These are phyloP conservation scores for Albula glossodonta DNA, from an alignment of 2,113 vertebrate species.

Conservation along the genomic window DNA sequence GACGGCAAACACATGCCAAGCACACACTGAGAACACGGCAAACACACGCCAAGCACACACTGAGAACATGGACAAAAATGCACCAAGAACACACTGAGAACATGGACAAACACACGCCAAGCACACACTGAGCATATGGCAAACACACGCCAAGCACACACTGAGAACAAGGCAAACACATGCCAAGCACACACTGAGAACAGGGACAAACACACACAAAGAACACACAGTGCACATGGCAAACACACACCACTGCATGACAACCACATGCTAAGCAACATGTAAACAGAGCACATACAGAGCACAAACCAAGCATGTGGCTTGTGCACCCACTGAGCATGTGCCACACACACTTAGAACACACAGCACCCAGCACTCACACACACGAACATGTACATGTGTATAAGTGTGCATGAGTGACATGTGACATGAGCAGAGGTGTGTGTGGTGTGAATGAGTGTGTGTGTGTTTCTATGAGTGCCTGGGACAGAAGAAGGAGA, in stretches of 20 bases:
- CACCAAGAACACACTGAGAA: background rate
- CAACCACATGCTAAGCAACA: background rate
- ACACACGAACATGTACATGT: background rate
- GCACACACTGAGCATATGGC: background rate
- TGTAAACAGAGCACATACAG: background rate
- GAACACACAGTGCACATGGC: background rate
- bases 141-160: background rate
- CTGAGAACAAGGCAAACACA: background rate
- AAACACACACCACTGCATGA: background rate
- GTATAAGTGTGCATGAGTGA: conserved; percentile 20
- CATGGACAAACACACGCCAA: background rate
- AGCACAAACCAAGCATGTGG: background rate
- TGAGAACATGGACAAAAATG: background rate
- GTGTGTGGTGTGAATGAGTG: background rate
- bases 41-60: background rate
- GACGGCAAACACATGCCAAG: background rate
- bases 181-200: background rate
- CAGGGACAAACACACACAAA: background rate
- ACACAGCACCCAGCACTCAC: conserved; percentile 45
- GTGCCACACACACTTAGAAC: conserved; percentile 54
- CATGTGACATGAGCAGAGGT: background rate
- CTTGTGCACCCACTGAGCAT: conserved; percentile 15
- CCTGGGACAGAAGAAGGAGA: background rate
- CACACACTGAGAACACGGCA: background rate
- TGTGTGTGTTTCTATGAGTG: background rate